Evolutionary conservation across 2,888 invertebrate genomes (phyloP), one percentile per base, ranked within the genome.

Genomic region (Acanthosepion pharaonis): DNA sequence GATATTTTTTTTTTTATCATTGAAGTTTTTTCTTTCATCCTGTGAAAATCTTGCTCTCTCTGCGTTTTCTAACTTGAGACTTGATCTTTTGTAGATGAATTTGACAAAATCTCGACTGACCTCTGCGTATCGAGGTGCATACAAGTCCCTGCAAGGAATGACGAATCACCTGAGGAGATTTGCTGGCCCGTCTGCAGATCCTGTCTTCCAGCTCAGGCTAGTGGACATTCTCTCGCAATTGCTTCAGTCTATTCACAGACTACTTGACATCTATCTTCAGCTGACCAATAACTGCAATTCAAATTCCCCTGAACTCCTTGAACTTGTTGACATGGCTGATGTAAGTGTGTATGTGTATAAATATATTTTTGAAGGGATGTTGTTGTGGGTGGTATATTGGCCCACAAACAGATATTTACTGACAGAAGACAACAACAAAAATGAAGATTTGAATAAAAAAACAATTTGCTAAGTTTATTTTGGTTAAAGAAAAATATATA

Each of bases 301-400:
- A 78, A n/a, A 11, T 78, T 78, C 15, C 33, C n/a, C 78, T 11
- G 78, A 78, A 78, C 78, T 78, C n/a, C 78, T 78, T 78, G 78
- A 78, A n/a, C 78, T n/a, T n/a, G 78, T 78, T 78, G 78, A 78
- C 78, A n/a, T n/a, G n/a, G 33, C 78, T 78, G 78, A 78, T 78
- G 78, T 78, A 78, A 78, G 78, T n/a, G 28, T 28, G 9, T 33
- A 33, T 78, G 9, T 9, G 28, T 78, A 9, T 78, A 6, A 28
- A 11, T 28, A n/a, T 78, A 11, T n/a, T 42, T 42, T 42, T 42
- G 42, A 42, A 42, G 42, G 42, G 42, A 42, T 42, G 42, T 42
- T 42, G 42, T 42, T 42, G 42, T 42, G 42, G 3, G 42, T 42
- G 3, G 3, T 42, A 42, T 42, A 42, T 42, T 42, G 42, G 42